Evolutionary conservation across 2,113 vertebrate species (phyloP), one percentile per base, ranked within the genome.

Genomic region (Cettia cetti): DNA sequence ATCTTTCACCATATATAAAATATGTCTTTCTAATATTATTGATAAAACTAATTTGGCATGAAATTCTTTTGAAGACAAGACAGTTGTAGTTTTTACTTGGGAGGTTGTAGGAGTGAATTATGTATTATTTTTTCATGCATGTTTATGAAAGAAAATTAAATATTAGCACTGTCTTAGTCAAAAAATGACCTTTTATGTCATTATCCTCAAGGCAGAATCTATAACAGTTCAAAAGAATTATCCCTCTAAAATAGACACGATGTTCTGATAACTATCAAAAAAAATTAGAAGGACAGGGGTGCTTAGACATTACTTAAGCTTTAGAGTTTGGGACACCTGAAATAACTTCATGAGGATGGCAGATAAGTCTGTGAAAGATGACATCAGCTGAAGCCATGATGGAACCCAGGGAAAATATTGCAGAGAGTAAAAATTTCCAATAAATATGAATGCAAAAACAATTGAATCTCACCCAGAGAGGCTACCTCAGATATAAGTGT

Each of bases 241-340:
- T 27, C 5, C 2, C 20, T 69, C 10, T 60, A 59, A 76, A 90
- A 59, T 31, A 3, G 8, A 22, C 5, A 22, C 42, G 40, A 35
- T 15, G 8, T 40, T 80, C 28, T 64, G 26, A 30, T 30, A 23
- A 10, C 20, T 81, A 54, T 42, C 1, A 26, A 59, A 57, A 35
- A 31, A 53, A 30, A 30, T 6, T 23, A 8, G 26, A 84, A 31
- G 45, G 24, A 44, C 42, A 1, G 0, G 0, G 2, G 4, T 44
- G 9, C 12, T 50, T 31, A 35, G 42, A 21, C 44, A 11, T 6
- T 53, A 14, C n/a, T 40, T 81, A 72, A 72, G 5, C 12, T 89
- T 61, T 54, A 39, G 28, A 82, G 17, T 52, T 27, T 42, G 18
- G 24, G 6, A 3, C 7, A 57, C 3, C 19, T 63, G 31, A 94